Evolutionary conservation across 1,140 invertebrate genomes (phyloP).

Genomic region (Drosophila arawakana): DNA sequence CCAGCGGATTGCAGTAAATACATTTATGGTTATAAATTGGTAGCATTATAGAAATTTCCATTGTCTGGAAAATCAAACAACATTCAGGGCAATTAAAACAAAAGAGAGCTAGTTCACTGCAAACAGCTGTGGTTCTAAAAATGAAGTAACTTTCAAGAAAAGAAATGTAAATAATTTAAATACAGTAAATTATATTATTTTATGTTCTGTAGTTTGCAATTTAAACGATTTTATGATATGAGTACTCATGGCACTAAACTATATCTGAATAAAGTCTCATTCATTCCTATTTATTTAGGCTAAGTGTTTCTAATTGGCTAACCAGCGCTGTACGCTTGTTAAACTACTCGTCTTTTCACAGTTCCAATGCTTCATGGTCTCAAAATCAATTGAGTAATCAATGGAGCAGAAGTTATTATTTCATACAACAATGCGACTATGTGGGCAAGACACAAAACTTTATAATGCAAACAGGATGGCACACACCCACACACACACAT

Average conservation of each 20-base stretch:
- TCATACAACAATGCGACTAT: slow-evolving; percentile 59
- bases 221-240: too few species aligned
- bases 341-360: background rate
- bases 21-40: background rate
- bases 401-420: slow-evolving; percentile 82
- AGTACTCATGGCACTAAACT: too few species aligned
- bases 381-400: slow-evolving; percentile 82
- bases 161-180: too few species aligned
- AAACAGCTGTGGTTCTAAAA: too few species aligned
- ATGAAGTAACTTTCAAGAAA: too few species aligned
- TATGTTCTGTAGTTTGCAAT: too few species aligned
- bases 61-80: too few species aligned
- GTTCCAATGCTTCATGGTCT: slow-evolving; percentile 27
- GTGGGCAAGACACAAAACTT: slow-evolving; percentile 37
- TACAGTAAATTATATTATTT: too few species aligned
- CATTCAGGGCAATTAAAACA: too few species aligned
- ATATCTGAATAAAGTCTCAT: too few species aligned
- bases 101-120: too few species aligned
- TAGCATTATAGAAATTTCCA: background rate
- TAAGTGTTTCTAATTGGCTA: background rate
- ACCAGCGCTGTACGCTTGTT: background rate
- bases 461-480: slow-evolving; percentile 40
- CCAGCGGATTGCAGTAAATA: slow-evolving; percentile 2
- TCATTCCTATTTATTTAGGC: background rate
- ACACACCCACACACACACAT: slow-evolving; percentile 24